Percentiles rank a stretch among this genome's conserved stretches.
phyloP scores from a whole-genome alignment of 2,797 vertebrate genomes.

The Chelidonichthys spinosus region DNA sequence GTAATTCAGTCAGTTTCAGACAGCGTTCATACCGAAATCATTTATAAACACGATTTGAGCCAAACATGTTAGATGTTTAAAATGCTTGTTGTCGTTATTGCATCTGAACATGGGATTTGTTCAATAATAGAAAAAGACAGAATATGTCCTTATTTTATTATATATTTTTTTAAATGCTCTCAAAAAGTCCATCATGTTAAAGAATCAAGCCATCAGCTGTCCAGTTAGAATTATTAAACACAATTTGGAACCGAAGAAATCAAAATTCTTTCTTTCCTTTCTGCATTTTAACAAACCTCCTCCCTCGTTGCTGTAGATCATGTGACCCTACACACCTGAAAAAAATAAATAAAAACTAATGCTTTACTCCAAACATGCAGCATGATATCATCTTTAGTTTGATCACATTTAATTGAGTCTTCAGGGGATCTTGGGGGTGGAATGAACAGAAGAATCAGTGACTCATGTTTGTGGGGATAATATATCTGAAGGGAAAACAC shows the following conservation, averaged over 20 bases:
- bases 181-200: not conserved
- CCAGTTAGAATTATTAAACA: not conserved
- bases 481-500: slow-evolving; percentile 10
- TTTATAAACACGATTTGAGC: too few relatives aligned
- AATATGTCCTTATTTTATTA: not conserved
- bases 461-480: not conserved
- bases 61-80: too few relatives aligned
- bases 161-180: not conserved
- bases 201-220: not conserved
- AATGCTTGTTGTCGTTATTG: too few relatives aligned
- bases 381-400: not conserved
- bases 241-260: not conserved
- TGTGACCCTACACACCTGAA: not conserved
- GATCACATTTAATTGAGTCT: slow-evolving; percentile 16
- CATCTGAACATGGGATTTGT: too few relatives aligned
- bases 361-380: not conserved
- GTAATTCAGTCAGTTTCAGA: too few relatives aligned
- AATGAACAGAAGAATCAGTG: slow-evolving; percentile 17
- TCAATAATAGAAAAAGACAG: not conserved
- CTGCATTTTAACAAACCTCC: not conserved
- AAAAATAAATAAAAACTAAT: not conserved
- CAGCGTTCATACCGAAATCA: too few relatives aligned
- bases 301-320: not conserved
- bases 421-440: slow-evolving; percentile 1
- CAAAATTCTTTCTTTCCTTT: not conserved